These are phyloP conservation scores for Erythrolamprus reginae DNA, from an alignment of 2,113 vertebrate genomes.

Conservation along the genomic window DNA sequence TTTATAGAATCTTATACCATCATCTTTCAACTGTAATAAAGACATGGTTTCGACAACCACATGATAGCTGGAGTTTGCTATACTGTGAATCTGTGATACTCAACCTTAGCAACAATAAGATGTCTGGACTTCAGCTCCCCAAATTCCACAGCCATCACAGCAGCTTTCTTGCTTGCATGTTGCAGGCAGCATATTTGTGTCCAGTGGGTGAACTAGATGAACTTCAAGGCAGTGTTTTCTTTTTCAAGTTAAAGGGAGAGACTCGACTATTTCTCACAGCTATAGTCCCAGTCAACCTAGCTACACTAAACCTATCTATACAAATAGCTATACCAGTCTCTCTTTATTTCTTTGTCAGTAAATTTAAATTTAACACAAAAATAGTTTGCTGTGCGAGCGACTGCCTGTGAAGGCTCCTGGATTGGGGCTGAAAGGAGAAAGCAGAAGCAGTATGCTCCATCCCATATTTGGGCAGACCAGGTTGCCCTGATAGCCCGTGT, in stretches of 20 bases:
- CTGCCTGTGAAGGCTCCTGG: no score
- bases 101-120: neutral
- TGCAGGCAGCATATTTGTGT: neutral
- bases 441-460: no score
- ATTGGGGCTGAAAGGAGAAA: no score
- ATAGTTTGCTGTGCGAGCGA: no score
- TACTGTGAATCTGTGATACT: neutral
- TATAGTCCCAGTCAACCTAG: neutral
- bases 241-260: neutral
- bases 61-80: neutral
- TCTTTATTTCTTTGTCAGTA: no score
- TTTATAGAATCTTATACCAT: neutral
- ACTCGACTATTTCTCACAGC: neutral
- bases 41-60: neutral
- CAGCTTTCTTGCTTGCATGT: neutral
- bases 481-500: no score
- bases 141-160: neutral
- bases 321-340: no score
- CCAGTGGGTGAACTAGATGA: neutral
- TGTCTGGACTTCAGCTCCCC: neutral
- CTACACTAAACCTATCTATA: no score
- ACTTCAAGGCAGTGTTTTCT: neutral
- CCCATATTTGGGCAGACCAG: no score
- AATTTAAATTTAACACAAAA: no score
- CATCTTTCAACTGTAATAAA: neutral